These are phyloP conservation scores for Chrysodeixis includens DNA, from an alignment of 2,888 invertebrate species.

Conservation along the genomic window DNA sequence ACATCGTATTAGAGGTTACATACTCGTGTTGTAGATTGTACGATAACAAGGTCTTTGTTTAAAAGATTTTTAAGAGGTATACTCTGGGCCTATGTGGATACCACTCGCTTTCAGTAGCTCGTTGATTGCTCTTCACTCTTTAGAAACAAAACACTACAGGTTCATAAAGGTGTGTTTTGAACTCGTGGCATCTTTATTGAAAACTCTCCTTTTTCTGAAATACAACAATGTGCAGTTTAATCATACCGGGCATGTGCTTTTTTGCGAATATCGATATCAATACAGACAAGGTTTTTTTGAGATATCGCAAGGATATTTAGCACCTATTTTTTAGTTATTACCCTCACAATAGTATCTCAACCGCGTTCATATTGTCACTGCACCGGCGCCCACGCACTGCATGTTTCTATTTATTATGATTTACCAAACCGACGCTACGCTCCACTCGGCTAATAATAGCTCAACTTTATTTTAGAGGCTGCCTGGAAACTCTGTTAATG, in stretches of 20 bases:
- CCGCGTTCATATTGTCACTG: conserved; percentile 41
- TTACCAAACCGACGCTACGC: conserved; percentile 68
- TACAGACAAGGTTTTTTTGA: too few relatives aligned
- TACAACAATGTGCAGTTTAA: too few relatives aligned
- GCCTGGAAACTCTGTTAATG: conserved; percentile 60
- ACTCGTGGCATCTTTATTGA: too few relatives aligned
- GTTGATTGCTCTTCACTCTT: not conserved
- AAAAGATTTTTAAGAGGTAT: not conserved
- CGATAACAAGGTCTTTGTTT: not conserved
- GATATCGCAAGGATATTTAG: too few relatives aligned
- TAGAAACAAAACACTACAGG: not conserved
- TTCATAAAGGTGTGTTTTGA: too few relatives aligned
- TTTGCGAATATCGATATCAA: too few relatives aligned
- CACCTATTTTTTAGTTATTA: too few relatives aligned
- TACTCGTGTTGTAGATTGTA: not conserved
- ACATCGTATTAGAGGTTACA: not conserved
- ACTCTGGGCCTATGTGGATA: not conserved
- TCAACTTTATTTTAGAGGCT: conserved; percentile 76
- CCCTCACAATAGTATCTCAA: not conserved
- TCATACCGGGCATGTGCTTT: too few relatives aligned
- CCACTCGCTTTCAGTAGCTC: not conserved
- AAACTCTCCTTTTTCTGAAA: too few relatives aligned
- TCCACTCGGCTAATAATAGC: conserved; percentile 72
- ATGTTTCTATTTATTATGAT: conserved; percentile 76
- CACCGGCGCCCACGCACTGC: conserved; percentile 60